Conservation (phyloP, 2,797 vertebrate species). For the Potorous gilbertii region DNA sequence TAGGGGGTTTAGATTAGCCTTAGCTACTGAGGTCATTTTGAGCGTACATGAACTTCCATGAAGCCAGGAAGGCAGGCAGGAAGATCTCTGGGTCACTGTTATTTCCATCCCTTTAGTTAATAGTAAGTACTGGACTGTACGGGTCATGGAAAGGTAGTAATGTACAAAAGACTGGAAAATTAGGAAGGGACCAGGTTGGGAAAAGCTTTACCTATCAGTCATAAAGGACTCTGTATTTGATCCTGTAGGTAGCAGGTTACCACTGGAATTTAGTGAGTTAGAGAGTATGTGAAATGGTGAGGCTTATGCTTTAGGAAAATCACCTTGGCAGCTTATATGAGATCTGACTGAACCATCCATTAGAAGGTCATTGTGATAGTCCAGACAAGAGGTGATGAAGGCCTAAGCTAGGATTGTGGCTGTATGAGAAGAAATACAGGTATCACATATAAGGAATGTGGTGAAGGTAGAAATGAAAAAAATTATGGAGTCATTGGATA, state of each 20-base stretch:
- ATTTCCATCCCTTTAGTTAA: constrained; percentile 13
- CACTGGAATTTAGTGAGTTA: background rate
- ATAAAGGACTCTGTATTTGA: background rate
- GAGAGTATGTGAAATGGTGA: background rate
- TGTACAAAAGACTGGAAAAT: background rate
- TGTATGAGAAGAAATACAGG: background rate
- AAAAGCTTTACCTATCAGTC: background rate
- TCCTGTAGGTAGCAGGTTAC: background rate
- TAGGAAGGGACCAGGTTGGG: background rate
- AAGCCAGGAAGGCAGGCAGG: background rate
- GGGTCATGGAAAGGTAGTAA: background rate
- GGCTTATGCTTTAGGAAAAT: background rate
- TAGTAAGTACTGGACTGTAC: background rate
- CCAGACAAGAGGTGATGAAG: background rate
- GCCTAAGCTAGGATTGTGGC: background rate
- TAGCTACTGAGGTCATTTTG: background rate
- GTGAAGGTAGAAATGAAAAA: background rate
- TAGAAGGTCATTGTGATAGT: background rate
- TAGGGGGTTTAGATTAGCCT: constrained; percentile 31
- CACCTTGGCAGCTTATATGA: background rate
- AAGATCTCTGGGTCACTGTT: constrained; percentile 12
- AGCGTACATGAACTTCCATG: background rate
- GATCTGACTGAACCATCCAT: background rate
- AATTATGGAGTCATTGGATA: background rate
- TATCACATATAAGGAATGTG: background rate